Conservation (phyloP, 2,113 vertebrate genomes). For the Lathamus discolor region DNA sequence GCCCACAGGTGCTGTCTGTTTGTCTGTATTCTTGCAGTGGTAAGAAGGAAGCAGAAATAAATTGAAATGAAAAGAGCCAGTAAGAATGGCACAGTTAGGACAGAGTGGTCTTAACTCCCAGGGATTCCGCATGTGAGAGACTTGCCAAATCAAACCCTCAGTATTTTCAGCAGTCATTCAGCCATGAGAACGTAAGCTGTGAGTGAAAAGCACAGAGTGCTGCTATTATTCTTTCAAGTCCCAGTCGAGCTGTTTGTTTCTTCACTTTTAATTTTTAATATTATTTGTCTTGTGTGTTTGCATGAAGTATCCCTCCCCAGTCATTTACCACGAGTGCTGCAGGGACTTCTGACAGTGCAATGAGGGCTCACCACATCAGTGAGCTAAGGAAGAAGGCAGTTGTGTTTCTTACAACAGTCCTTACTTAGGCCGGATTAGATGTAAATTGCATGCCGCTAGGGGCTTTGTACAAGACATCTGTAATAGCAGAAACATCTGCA, state of each 20-base stretch:
- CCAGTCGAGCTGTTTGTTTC: neutral
- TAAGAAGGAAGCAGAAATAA: neutral
- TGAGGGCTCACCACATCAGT: neutral
- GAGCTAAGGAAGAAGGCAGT: neutral
- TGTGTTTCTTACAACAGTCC: neutral
- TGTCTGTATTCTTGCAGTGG: neutral
- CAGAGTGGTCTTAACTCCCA: neutral
- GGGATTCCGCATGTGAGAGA: neutral
- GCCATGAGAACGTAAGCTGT: neutral
- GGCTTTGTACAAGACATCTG: conserved; percentile 4
- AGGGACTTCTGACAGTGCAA: neutral
- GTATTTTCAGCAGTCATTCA: neutral
- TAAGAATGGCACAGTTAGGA: neutral
- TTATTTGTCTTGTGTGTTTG: conserved; percentile 20
- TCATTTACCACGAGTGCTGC: neutral
- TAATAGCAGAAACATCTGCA: conserved; percentile 6
- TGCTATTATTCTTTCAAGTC: conserved; percentile 13
- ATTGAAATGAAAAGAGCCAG: neutral
- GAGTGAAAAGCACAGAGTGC: neutral
- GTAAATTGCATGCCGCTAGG: neutral
- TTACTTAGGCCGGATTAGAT: neutral
- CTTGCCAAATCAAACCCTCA: neutral
- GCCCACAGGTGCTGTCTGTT: neutral
- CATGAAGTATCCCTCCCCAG: neutral
- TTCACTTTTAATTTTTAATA: conserved; percentile 47